Percentiles rank a stretch among this genome's conserved stretches.
These are phyloP conservation scores for Iselma pallidipennis DNA, from an alignment of 2,888 invertebrate genomes.

Conservation along the genomic window DNA sequence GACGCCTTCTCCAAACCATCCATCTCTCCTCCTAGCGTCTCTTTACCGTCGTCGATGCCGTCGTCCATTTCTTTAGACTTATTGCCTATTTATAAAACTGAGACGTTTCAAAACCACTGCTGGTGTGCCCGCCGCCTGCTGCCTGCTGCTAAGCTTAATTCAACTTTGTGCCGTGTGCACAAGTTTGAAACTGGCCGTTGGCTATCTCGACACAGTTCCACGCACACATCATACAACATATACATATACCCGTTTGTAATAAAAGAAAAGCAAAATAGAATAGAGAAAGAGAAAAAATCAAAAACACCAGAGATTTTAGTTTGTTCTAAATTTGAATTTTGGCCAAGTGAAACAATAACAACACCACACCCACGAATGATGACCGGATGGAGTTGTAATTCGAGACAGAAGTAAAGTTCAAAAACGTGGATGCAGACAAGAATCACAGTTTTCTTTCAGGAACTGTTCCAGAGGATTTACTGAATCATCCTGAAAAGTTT, in stretches of 20 bases:
- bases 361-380: conserved; percentile 18
- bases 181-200: conserved; percentile 15
- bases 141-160: neutral
- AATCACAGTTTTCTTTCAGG: neutral
- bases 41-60: conserved; percentile 6
- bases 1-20: too few relatives aligned
- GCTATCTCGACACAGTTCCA: conserved; percentile 18
- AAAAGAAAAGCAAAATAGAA: neutral
- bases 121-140: too few relatives aligned
- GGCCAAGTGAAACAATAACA: conserved; percentile 18
- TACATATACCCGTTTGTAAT: neutral
- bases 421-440: conserved; percentile 2
- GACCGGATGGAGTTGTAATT: conserved; percentile 9
- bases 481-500: too few relatives aligned
- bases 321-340: conserved; percentile 29
- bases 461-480: too few relatives aligned
- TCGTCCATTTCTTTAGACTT: neutral
- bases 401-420: too few relatives aligned
- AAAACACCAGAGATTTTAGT: conserved; percentile 6
- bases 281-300: neutral
- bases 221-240: too few relatives aligned
- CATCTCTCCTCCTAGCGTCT: conserved; percentile 14
- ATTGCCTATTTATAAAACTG: conserved; percentile 21
- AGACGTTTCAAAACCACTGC: conserved; percentile 19
- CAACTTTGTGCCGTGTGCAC: conserved; percentile 21